Base-by-base conservation (phyloP, 2,797 vertebrate genomes). In the Pseudochromis fuscus region DNA sequence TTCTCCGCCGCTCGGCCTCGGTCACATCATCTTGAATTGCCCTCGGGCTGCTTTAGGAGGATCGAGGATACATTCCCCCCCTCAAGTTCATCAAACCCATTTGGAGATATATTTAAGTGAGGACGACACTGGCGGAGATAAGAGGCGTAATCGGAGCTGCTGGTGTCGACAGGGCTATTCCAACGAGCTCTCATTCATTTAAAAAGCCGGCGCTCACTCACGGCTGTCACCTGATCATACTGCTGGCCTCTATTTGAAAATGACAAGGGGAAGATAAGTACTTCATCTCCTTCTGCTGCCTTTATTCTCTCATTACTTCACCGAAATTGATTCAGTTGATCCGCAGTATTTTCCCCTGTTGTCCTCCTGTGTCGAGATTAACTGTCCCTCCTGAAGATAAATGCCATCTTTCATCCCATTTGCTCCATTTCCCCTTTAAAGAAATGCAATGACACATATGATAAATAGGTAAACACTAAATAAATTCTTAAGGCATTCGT, bases 51-150 rank as follows among this genome's bases (percentile, higher is more conserved):
- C 35, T 75, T 60, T 67, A 27, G 40, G 30, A 79, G 68, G 30
- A 65, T 45, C 0, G 10, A 52, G 62, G 59, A 78, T 77, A 53
- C 68, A 62, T 81, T 79, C 66, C 30, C 55, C n/a, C 28, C 46
- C 57, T 75, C 46, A 71, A 78, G 77, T 86, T 87, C 74, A 86
- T 85, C 79, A 81, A 84, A 88, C 77, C 69, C 61, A 84, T 85
- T 81, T 55, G n/a, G 58, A 77, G 74, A 88, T 81, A 73, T 70
- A 85, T 72, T 84, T 75, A 55, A 70, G 77, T n/a, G 59, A 9
- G 64, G 53, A 40, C 16, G 77, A 85, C 62, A 49, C 59, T n/a
- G 60, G 56, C 71, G 3, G 18, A 73, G 83, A 83, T 84, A 77
- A 77, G 67, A 81, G 49, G 52, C 51, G 52, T 75, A 74, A 81